phyloP scores from a whole-genome alignment of 2,797 vertebrate genomes.

The Rhodeus uyekii region DNA sequence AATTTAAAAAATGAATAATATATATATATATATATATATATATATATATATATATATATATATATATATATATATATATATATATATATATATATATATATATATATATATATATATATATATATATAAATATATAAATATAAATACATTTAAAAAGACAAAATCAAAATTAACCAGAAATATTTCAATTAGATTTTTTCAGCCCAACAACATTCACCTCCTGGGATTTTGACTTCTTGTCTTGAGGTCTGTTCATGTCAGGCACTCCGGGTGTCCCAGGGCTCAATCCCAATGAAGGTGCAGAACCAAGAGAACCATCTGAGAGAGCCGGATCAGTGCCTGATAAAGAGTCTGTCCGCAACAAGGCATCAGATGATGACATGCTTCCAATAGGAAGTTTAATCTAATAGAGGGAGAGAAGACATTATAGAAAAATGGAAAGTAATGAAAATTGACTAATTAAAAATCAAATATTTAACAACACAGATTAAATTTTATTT shows the following conservation, averaged over 20 bases:
- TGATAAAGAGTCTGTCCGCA: constrained; percentile 80
- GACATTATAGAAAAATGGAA: not conserved
- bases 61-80: too few species aligned
- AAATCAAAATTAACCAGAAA: not conserved
- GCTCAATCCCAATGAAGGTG: constrained; percentile 77
- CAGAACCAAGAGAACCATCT: constrained; percentile 81
- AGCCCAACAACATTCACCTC: constrained; percentile 73
- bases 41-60: too few species aligned
- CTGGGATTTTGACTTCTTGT: constrained; percentile 87
- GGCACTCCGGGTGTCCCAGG: constrained; percentile 79
- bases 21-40: too few species aligned
- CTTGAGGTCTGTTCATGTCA: constrained; percentile 83
- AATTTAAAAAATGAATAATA: too few species aligned
- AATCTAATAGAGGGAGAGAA: constrained; percentile 65
- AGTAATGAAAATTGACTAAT: too few species aligned
- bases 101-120: too few species aligned
- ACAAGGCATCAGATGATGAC: constrained; percentile 76
- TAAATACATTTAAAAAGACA: not conserved
- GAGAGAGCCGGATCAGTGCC: constrained; percentile 82
- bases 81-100: too few species aligned
- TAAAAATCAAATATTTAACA: too few species aligned
- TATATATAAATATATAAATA: too few species aligned
- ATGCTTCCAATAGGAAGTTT: constrained; percentile 78
- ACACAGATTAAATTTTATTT: too few species aligned
- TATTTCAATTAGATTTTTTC: not conserved